Evolutionary conservation across 2,797 vertebrate species (phyloP), one percentile per base, ranked within the genome.

Genomic region (Spizella passerina): DNA sequence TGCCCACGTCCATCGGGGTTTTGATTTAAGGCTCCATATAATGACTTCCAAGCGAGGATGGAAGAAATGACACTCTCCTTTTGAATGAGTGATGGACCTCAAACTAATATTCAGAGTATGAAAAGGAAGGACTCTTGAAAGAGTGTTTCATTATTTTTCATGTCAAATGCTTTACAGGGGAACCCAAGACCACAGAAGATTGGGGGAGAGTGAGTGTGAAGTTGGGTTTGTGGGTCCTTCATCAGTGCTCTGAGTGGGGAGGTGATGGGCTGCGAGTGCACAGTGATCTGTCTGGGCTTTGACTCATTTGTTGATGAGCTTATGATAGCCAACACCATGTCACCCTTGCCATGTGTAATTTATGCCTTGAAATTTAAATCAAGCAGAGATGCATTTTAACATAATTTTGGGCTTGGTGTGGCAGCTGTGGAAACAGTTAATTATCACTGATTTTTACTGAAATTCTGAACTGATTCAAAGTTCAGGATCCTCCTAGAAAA

Each of bases 291-390:
- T 22, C 73, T 20, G 24, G 47, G 77, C 94, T 96, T 95, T 94
- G 94, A 95, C 86, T 91, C 94, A 91, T 88, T 90, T 92, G 80
- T 86, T 94, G 94, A 95, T 69, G 86, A 94, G 70, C 66, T 91
- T 79, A 65, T 53, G 80, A 76, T 22, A 52, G 71, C 69, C 0
- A 5, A 56, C 14, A 20, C 50, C 27, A 6, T 30, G 50, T 88
- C 91, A 90, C 5, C 70, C 44, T 61, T 41, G 23, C 24, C 60
- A 7, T 6, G 10, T 64, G 52, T 59, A 64, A 44, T 47, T 69
- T 65, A 55, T 86, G 70, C 66, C 80, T 41, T 0, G 66, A 82
- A 86, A 79, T 56, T 86, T 79, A 41, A 26, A 63, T 41, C 0
- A 5, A 64, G 61, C 50, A 63, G 24, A 72, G 73, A 83, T 7